phyloP scores from a whole-genome alignment of 2,113 vertebrate species.

The Marmota monax region DNA sequence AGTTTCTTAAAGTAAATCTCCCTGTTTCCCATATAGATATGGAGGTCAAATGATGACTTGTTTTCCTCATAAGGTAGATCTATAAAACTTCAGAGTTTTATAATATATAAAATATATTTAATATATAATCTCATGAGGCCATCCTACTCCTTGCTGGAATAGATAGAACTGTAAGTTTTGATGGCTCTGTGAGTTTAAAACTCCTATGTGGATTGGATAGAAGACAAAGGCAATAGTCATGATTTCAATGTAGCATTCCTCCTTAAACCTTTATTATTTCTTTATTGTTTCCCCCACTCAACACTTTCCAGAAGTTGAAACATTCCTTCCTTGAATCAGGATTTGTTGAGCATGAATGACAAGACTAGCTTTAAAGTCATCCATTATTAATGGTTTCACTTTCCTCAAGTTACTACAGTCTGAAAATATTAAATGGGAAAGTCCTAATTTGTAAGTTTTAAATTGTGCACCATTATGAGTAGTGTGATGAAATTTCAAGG shows the following conservation, averaged over 20 bases:
- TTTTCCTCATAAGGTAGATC: not conserved
- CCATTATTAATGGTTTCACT: not conserved
- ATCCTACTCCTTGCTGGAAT: not conserved
- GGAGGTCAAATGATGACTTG: not conserved
- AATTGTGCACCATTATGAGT: not conserved
- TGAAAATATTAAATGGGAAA: not conserved
- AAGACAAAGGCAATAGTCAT: not conserved
- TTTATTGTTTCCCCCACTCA: not conserved
- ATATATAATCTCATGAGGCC: not conserved
- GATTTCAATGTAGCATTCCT: not conserved
- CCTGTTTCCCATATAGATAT: not conserved
- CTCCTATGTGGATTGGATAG: not conserved
- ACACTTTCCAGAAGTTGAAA: not conserved
- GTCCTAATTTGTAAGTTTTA: not conserved
- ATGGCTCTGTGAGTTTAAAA: constrained; percentile 12
- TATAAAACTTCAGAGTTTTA: not conserved
- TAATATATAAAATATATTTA: too few species aligned
- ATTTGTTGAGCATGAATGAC: not conserved
- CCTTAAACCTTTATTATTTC: not conserved
- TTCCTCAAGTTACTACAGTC: not conserved
- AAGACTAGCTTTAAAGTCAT: not conserved
- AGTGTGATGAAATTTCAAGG: not conserved
- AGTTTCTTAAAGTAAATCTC: not conserved
- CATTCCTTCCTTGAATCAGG: not conserved
- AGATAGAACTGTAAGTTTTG: not conserved